These are phyloP conservation scores for Platycheirus rosarum DNA, from an alignment of 2,888 invertebrate genomes.

Conservation along the genomic window DNA sequence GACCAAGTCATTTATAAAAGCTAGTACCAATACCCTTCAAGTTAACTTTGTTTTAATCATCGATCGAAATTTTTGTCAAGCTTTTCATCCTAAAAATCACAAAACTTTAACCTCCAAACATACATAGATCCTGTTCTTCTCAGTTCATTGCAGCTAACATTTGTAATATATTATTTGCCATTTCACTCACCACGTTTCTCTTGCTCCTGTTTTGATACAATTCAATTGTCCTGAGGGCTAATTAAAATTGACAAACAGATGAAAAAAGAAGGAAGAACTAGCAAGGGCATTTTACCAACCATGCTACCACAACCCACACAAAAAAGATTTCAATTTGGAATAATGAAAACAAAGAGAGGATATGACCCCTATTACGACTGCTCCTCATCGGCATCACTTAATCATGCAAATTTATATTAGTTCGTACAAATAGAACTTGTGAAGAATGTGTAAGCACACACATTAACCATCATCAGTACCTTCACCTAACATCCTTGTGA, in stretches of 20 bases:
- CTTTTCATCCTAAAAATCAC: conserved; percentile 9
- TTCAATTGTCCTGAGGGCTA: conserved; percentile 70
- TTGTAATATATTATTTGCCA: conserved; percentile 72
- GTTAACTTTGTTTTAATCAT: too few species aligned
- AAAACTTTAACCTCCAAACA: conserved; percentile 48
- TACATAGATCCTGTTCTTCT: conserved; percentile 35
- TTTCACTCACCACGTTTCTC: conserved; percentile 55
- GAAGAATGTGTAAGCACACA: conserved; percentile 53
- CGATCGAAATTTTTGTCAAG: conserved; percentile 32
- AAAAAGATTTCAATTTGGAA: conserved; percentile 22
- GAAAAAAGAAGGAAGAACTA: conserved; percentile 3
- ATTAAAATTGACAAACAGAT: conserved; percentile 63
- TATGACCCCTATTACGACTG: conserved; percentile 8
- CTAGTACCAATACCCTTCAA: conserved; percentile 22
- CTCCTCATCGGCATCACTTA: conserved; percentile 26
- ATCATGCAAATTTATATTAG: conserved; percentile 63
- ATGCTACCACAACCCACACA: conserved; percentile 1
- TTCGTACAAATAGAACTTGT: conserved; percentile 58
- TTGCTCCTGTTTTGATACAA: conserved; percentile 61
- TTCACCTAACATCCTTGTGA: conserved; percentile 16
- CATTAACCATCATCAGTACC: not conserved
- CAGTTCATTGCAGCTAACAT: conserved; percentile 42
- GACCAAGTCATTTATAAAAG: too few species aligned
- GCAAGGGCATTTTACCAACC: conserved; percentile 19
- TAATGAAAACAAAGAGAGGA: conserved; percentile 47